Evolutionary conservation across 1,140 invertebrate species (phyloP), one percentile per base, ranked within the genome.

Genomic region (Latrodectus geometricus): DNA sequence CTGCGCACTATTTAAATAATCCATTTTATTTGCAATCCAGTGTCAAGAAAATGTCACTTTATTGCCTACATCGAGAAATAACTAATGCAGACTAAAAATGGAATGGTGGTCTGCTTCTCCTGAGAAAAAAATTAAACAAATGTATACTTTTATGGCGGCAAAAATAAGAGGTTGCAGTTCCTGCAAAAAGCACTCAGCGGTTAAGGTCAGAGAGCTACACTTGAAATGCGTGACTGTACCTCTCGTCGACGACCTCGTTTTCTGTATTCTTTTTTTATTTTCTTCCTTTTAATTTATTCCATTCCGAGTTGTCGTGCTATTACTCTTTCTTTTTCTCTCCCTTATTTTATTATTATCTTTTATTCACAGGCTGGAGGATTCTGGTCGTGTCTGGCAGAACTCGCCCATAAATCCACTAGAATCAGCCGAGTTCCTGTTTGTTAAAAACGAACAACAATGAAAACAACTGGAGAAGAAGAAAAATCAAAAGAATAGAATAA

Each of bases 141-240:
- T 35, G 35, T 35, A 35, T 35, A 35, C 35, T 35, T 35, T 35
- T 35, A 35, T 35, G 35, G 35, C 35, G 35, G 35, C 35, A 35
- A 35, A 35, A 35, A 35, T 35, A 35, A 35, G 35, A 35, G 35
- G 35, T 35, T 35, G n/a, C 61, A 65, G 61, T 5, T n/a, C n/a
- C 12, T n/a, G 4, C 61, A n/a, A n/a, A 35, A 35, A 35, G 35
- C 68, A 81, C 66, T 72, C 48, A 70, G 66, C 78, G 78, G 78
- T 81, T 81, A 81, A 81, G 78, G 78, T 81, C 78, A 81, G 21
- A 79, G 65, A 70, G 65, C 68, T n/a, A 56, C 66, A 54, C 68
- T 52, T 61, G 35, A 48, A 79, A 66, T 49, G 65, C 77, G 77
- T 79, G 77, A 79, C 65, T 48, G 35, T 21, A 76, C n/a, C 52